These are phyloP conservation scores for Drosophila ficusphila DNA, from an alignment of 1,140 invertebrate genomes.

Conservation along the genomic window DNA sequence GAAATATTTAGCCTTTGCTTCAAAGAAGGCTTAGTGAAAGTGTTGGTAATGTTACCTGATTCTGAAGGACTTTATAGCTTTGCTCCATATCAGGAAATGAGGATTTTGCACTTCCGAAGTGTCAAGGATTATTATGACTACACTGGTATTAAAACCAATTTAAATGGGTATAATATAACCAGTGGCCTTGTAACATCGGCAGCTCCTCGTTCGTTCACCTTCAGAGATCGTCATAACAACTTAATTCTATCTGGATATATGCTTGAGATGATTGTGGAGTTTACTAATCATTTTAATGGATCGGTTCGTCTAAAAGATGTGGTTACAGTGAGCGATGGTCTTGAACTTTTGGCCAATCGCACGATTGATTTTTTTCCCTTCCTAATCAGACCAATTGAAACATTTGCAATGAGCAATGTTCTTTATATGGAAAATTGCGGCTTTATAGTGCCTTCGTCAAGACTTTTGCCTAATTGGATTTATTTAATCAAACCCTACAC, in stretches of 20 bases:
- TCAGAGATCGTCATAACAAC: conserved; percentile 27
- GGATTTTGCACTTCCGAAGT: conserved; percentile 7
- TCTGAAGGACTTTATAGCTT: conserved; percentile 27
- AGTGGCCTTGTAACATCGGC: conserved; percentile 40
- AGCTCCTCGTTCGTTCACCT: conserved; percentile 57
- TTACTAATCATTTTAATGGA: conserved; percentile 55
- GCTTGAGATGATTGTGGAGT: conserved; percentile 51
- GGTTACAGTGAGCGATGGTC: conserved; percentile 15
- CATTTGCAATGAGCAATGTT: conserved; percentile 43
- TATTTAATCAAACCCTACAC: conserved; percentile 42
- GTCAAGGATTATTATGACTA: conserved; percentile 24
- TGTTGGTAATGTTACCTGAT: conserved; percentile 27
- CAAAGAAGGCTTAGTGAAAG: conserved; percentile 47
- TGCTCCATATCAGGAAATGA: conserved; percentile 40
- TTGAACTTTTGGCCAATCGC: conserved; percentile 28
- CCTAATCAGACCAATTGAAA: conserved; percentile 29
- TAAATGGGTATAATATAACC: conserved; percentile 48
- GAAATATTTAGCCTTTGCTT: conserved; percentile 46
- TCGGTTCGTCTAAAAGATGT: conserved; percentile 2
- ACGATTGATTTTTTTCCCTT: conserved; percentile 56
- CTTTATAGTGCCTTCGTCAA: conserved; percentile 46
- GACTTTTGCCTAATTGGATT: conserved; percentile 34
- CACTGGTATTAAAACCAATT: conserved; percentile 18
- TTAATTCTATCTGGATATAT: conserved; percentile 58
- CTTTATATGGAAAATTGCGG: conserved; percentile 55